A percentile compares a stretch with the other conserved stretches of the same genome.
These are phyloP conservation scores for Chromoteleia sp. DNA, from an alignment of 2,888 invertebrate genomes.

Conservation along the genomic window DNA sequence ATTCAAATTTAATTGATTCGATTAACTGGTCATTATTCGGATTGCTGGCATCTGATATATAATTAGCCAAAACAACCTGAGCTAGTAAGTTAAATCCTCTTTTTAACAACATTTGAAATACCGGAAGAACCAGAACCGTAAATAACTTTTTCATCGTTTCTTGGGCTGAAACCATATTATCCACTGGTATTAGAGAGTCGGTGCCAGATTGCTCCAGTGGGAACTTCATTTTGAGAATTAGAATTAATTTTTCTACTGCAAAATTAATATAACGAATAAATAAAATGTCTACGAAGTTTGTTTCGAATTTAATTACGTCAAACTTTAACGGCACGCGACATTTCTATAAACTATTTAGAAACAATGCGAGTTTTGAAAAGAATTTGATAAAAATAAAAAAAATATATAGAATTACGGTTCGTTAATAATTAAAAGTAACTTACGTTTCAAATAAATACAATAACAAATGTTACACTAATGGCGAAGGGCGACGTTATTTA, in stretches of 20 bases:
- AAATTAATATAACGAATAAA: background rate
- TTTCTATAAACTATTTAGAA: too few relatives aligned
- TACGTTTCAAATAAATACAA: too few relatives aligned
- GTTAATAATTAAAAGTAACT: too few relatives aligned
- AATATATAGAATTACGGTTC: background rate
- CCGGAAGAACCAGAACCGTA: background rate
- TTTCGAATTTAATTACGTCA: too few relatives aligned
- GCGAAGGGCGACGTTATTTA: too few relatives aligned
- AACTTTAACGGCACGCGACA: too few relatives aligned
- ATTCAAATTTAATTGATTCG: slow-evolving; percentile 3
- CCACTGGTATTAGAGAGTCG: background rate
- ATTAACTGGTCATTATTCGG: background rate
- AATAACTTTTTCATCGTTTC: background rate
- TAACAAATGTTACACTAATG: too few relatives aligned
- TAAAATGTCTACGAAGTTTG: too few relatives aligned
- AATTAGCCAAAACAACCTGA: background rate
- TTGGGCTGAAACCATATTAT: background rate
- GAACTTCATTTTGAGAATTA: slow-evolving; percentile 1
- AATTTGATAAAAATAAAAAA: too few relatives aligned
- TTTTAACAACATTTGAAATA: background rate
- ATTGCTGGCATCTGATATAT: slow-evolving; percentile 11
- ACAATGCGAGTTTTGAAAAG: too few relatives aligned
- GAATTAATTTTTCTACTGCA: background rate
- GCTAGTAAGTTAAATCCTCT: background rate
- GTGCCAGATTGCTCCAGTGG: background rate